These are phyloP conservation scores for Karalla daura DNA, from an alignment of 2,797 vertebrate species.

Conservation along the genomic window DNA sequence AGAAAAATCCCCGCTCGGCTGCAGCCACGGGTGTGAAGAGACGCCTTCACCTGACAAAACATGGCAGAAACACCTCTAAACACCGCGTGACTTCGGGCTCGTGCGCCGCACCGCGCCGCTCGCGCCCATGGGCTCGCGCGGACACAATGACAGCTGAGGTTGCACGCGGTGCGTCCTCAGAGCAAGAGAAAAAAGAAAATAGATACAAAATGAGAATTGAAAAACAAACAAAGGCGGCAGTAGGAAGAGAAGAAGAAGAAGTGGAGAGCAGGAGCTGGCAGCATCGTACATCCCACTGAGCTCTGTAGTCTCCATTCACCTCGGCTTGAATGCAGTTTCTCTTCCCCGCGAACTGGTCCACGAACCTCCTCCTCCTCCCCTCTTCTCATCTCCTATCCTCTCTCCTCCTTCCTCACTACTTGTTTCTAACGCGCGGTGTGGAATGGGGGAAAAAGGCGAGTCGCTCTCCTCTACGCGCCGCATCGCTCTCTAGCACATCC, in stretches of 20 bases:
- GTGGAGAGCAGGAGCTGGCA: constrained; percentile 35
- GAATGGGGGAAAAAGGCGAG: constrained; percentile 45
- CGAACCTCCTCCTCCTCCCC: constrained; percentile 84
- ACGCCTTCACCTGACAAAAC: background rate
- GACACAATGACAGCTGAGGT: constrained; percentile 61
- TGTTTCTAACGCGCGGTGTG: no score
- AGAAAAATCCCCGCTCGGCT: constrained; percentile 4
- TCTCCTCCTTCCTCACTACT: no score
- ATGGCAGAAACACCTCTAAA: constrained; percentile 5
- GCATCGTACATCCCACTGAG: constrained; percentile 78
- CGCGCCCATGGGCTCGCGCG: constrained; percentile 49
- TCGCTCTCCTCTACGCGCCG: constrained; percentile 65
- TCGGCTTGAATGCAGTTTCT: constrained; percentile 78
- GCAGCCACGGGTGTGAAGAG: background rate
- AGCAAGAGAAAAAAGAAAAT: no score
- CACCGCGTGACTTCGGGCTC: constrained; percentile 19
- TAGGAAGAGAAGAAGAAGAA: constrained; percentile 37
- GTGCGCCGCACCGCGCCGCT: constrained; percentile 67
- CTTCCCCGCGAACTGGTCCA: constrained; percentile 83
- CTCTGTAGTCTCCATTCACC: constrained; percentile 76
- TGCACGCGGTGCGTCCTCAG: no score
- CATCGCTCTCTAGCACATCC: constrained; percentile 48
- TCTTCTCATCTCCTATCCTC: no score
- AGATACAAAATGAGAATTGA: constrained; percentile 39
- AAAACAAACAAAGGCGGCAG: constrained; percentile 44